Evolutionary conservation across 2,888 invertebrate species (phyloP).

Genomic region (Aleiodes leptofemur): DNA sequence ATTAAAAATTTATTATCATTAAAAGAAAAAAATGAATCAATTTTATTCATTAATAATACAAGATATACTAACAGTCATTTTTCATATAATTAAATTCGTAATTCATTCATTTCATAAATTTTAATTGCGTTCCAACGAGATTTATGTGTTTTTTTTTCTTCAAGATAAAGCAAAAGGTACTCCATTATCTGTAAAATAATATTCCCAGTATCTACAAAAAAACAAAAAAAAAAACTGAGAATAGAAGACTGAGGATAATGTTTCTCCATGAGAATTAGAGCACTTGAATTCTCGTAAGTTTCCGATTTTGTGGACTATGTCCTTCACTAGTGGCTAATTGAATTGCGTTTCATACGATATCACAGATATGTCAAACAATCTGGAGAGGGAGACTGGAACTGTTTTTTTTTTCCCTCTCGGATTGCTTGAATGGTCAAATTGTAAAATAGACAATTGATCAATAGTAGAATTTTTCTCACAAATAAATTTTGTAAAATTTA

Average conservation of each 20-base stretch:
- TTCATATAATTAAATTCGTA: neutral
- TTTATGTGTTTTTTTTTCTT: too few species aligned
- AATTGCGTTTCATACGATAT: conserved; percentile 23
- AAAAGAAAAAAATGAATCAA: neutral
- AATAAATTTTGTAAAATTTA: too few species aligned
- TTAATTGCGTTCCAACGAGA: too few species aligned
- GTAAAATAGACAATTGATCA: too few species aligned
- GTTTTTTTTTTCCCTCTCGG: neutral
- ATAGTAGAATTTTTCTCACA: neutral
- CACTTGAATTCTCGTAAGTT: too few species aligned
- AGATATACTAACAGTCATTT: conserved; percentile 15
- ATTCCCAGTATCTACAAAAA: too few species aligned
- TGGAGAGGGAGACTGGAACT: neutral
- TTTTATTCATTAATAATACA: conserved; percentile 19
- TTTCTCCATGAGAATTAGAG: too few species aligned
- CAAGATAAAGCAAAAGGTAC: too few species aligned
- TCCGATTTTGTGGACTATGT: neutral
- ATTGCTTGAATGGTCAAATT: neutral
- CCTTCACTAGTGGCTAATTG: neutral
- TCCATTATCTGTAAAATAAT: too few species aligned
- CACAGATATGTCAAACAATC: conserved; percentile 34
- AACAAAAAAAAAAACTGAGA: too few species aligned
- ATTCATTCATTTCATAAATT: too few species aligned
- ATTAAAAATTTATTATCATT: neutral
- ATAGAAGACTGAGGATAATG: too few species aligned